Base-by-base conservation (phyloP, 2,888 invertebrate genomes). In the Azorinus chamasolen region DNA sequence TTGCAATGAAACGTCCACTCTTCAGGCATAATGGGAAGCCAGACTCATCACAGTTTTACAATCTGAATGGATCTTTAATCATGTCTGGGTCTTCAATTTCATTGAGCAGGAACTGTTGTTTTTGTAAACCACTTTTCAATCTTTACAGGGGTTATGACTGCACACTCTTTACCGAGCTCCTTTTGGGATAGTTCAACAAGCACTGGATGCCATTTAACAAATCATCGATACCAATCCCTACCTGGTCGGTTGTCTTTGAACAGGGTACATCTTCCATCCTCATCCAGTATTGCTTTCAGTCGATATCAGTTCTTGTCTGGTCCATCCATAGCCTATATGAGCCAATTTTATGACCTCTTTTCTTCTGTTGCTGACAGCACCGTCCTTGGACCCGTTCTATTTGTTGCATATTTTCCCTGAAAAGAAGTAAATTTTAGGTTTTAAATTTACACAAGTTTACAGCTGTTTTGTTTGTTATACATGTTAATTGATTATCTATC, bases 11-110 rank as follows among this genome's bases (percentile, higher is more conserved):
- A 6, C 41, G 66, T 0, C 68, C 53, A 14, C 59, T 25, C 62
- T 73, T 78, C 12, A 24, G 25, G 50, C 69, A 68, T 4, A 78
- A 53, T 5, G 78, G 72, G 39, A 78, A 78, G 0, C 78, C 62
- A 1, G 37, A 37, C 37, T 78, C 73, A n/a, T 78, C 78, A 6
- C 45, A 53, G 25, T 64, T 77, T 25, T 48, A 78, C 32, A 53
- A 32, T 12, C 73, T 20, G 5, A 39, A 25, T 10, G 68, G 63
- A 32, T 78, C 57, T 20, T 32, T 32, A 18, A 55, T 45, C 12
- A 65, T 48, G 2, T 48, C 45, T 14, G 37, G 0, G 25, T 70
- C 39, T 18, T 18, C 32, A 20, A 59, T 39, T 20, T 70, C 46
- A n/a, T n/a, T 39, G 3, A 24, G 39, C n/a, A 51, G 32, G 32